Conservation (phyloP, 2,888 invertebrate species). For the Ormyrus pomaceus region DNA sequence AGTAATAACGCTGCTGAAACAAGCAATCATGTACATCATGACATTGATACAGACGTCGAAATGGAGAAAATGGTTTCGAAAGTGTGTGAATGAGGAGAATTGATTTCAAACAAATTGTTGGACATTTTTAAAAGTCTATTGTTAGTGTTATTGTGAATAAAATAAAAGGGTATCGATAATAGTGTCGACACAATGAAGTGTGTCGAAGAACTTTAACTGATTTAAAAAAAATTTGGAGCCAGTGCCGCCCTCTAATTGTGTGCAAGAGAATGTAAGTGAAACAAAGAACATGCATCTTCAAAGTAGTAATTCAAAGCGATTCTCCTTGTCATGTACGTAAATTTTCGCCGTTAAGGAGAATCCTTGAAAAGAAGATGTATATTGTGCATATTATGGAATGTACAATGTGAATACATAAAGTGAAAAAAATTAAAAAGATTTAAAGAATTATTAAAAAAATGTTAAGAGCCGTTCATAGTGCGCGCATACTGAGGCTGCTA, state of each 20-base stretch:
- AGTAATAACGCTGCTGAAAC: constrained; percentile 61
- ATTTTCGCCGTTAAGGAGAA: constrained; percentile 26
- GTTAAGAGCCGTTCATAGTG: constrained; percentile 48
- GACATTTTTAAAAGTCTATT: constrained; percentile 75
- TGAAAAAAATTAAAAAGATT: constrained; percentile 18
- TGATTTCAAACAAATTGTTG: constrained; percentile 74
- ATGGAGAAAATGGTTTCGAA: constrained; percentile 88
- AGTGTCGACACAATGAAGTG: constrained; percentile 16
- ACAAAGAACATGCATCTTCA: constrained; percentile 34
- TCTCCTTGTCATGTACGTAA: constrained; percentile 19
- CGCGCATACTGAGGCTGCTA: constrained; percentile 52
- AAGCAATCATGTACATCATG: constrained; percentile 71
- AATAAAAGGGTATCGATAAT: constrained; percentile 24
- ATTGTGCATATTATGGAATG: constrained; percentile 6
- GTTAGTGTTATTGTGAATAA: constrained; percentile 58
- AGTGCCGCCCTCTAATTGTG: constrained; percentile 35
- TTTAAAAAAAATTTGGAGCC: constrained; percentile 27
- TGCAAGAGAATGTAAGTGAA: constrained; percentile 36
- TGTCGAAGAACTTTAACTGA: constrained; percentile 38
- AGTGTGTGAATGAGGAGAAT: constrained; percentile 79
- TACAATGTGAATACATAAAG: constrained; percentile 32
- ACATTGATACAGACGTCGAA: constrained; percentile 83
- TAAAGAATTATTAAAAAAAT: constrained; percentile 34
- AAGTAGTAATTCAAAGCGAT: constrained; percentile 18
- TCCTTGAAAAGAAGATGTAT: constrained; percentile 22